Percentiles rank a stretch among this genome's conserved stretches.
Evolutionary conservation across 2,888 invertebrate genomes (phyloP).

Genomic region (Drosophila austrosaltans): DNA sequence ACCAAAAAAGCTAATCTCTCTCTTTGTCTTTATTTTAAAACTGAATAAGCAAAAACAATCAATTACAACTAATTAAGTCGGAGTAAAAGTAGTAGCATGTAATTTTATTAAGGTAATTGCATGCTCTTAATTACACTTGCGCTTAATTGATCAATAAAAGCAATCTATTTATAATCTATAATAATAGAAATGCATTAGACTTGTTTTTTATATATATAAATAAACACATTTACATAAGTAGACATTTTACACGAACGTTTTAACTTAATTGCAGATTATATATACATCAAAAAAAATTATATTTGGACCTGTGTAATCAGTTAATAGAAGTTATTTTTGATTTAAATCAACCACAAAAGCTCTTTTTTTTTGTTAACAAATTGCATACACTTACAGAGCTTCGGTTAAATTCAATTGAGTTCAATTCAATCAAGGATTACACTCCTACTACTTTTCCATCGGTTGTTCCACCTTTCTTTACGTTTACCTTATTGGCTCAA

Average conservation of each 20-base stretch:
- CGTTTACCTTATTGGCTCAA: slow-evolving; percentile 10
- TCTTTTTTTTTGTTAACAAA: neutral
- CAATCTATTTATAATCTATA: neutral
- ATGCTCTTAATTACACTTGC: neutral
- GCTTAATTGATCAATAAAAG: neutral
- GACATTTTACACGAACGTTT: neutral
- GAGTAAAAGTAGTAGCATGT: neutral
- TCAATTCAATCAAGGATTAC: neutral
- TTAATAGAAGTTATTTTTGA: neutral
- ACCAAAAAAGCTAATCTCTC: neutral
- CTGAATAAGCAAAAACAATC: neutral
- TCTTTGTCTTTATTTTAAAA: neutral
- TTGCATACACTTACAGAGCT: neutral
- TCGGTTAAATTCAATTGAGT: neutral
- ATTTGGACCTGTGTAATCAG: neutral
- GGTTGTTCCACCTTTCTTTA: neutral
- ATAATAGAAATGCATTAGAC: neutral
- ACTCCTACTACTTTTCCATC: neutral
- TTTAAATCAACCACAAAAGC: neutral
- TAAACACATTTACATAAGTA: neutral
- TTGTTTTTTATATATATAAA: neutral
- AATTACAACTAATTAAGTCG: neutral
- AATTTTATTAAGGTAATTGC: slow-evolving; percentile 2
- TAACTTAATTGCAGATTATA: neutral
- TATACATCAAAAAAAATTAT: neutral